Percentiles rank a stretch among this genome's conserved stretches.
Evolutionary conservation across 2,888 invertebrate species (phyloP).

Genomic region (Phaonia tiefii): DNA sequence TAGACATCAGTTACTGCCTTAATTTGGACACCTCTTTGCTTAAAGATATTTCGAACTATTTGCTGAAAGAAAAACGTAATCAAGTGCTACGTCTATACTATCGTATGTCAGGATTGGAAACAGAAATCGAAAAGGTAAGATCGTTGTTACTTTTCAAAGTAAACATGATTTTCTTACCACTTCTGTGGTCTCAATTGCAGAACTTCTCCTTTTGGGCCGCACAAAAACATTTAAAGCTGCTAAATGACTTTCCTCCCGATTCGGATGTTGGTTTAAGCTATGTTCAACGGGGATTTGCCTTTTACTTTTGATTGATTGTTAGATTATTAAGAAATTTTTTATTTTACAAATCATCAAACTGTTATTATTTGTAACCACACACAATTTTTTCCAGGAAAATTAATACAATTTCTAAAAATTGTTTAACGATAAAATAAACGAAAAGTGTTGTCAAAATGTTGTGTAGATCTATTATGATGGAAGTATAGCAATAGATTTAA

Average conservation of each 20-base stretch:
- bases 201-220: constrained; percentile 69
- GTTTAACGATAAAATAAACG: too few species aligned
- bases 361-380: too few species aligned
- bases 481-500: too few species aligned
- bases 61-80: constrained; percentile 58
- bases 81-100: constrained; percentile 72
- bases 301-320: constrained; percentile 73
- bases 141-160: background rate
- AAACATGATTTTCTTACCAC: constrained; percentile 1
- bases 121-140: constrained; percentile 72
- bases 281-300: constrained; percentile 75
- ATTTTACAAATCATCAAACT: too few species aligned
- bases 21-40: constrained; percentile 71
- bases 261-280: constrained; percentile 75
- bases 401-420: too few species aligned
- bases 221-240: constrained; percentile 70
- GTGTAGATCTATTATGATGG: too few species aligned
- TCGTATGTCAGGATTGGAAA: constrained; percentile 72
- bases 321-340: too few species aligned
- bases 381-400: too few species aligned
- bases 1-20: constrained; percentile 75
- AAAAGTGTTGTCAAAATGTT: too few species aligned
- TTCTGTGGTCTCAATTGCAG: constrained; percentile 62
- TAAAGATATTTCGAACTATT: constrained; percentile 68
- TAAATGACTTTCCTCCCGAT: constrained; percentile 72